These are phyloP conservation scores for Platygyra sinensis DNA, from an alignment of 64 coral and sea anemone species.

Conservation along the genomic window DNA sequence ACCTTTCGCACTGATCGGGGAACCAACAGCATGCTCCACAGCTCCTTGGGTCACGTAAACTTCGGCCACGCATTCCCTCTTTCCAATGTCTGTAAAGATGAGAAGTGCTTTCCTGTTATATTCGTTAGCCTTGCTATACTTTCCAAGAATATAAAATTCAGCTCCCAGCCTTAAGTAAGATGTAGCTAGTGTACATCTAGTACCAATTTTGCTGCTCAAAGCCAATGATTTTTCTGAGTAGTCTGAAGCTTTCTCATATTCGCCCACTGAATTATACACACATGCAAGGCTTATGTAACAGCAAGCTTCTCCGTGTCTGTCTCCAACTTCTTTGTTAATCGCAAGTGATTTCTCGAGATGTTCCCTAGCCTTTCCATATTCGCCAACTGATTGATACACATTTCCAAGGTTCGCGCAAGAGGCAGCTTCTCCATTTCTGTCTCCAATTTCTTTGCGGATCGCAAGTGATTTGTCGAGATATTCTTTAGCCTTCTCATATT, in stretches of 20 bases:
- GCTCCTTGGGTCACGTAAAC: neutral
- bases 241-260: neutral
- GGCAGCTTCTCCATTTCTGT: too few relatives aligned
- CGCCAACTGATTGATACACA: too few relatives aligned
- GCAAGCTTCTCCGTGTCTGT: neutral
- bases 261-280: neutral
- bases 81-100: neutral
- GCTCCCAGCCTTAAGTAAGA: neutral
- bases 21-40: neutral
- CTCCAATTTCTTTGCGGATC: too few relatives aligned
- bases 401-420: too few relatives aligned
- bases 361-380: too few relatives aligned
- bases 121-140: neutral
- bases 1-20: neutral
- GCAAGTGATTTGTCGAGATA: too few relatives aligned
- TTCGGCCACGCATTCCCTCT: neutral
- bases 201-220: neutral
- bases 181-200: too few relatives aligned
- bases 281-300: neutral
- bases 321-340: neutral
- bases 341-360: too few relatives aligned
- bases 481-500: too few relatives aligned
- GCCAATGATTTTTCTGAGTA: neutral
- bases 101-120: neutral
- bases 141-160: neutral